Evolutionary conservation across 2,888 invertebrate genomes (phyloP).

Genomic region (Diaphora mendica): DNA sequence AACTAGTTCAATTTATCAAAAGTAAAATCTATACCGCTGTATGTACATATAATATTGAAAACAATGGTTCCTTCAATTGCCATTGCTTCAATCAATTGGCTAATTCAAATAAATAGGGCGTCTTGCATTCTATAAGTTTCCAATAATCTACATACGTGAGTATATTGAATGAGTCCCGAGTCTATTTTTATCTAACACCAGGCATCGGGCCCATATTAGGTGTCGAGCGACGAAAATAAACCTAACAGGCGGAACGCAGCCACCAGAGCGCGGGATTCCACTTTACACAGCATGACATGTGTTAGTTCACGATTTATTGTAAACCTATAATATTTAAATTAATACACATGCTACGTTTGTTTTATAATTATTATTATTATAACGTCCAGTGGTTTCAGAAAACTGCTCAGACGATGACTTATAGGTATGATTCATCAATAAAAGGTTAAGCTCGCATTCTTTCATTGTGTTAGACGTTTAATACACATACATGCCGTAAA

Average conservation of each 20-base stretch:
- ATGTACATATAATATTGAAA: not conserved
- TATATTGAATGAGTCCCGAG: slow-evolving; percentile 63
- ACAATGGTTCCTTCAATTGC: not conserved
- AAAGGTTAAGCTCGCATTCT: not conserved
- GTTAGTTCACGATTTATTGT: not conserved
- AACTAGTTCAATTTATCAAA: not conserved
- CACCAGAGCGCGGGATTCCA: slow-evolving; percentile 60
- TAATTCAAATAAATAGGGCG: slow-evolving; percentile 24
- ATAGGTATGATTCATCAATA: not conserved
- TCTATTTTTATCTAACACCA: slow-evolving; percentile 80
- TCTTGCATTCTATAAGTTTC: slow-evolving; percentile 35
- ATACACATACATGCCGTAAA: not conserved
- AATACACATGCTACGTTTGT: no score
- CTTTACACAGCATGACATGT: slow-evolving; percentile 1
- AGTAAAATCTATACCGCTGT: not conserved
- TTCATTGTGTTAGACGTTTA: not conserved
- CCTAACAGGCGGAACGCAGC: slow-evolving; percentile 57
- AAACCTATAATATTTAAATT: not conserved
- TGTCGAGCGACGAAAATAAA: slow-evolving; percentile 78
- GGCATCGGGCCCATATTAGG: slow-evolving; percentile 85
- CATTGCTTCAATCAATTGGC: not conserved
- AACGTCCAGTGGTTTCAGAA: not conserved
- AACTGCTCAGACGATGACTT: not conserved
- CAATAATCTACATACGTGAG: slow-evolving; percentile 43
- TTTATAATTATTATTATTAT: not conserved